These are phyloP conservation scores for Meliscaeva auricollis DNA, from an alignment of 2,888 invertebrate species.

Conservation along the genomic window DNA sequence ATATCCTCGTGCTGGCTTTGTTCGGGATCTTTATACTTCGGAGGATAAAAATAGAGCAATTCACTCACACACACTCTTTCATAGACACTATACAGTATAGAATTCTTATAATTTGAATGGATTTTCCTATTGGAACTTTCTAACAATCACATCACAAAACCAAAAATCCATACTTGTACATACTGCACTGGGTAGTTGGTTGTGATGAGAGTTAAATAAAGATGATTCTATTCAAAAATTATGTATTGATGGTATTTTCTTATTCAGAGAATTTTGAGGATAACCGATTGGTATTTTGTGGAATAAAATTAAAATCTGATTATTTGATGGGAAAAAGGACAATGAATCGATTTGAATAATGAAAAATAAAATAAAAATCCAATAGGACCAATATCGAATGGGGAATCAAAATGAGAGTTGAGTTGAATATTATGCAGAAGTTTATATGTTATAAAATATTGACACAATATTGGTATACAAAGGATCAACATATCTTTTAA, in stretches of 20 bases:
- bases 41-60: conserved; percentile 58
- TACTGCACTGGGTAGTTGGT: conserved; percentile 3
- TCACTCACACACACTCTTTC: neutral
- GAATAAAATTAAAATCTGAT: neutral
- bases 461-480: too few relatives aligned
- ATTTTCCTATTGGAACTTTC: conserved; percentile 40
- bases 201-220: conserved; percentile 6
- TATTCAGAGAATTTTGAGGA: neutral
- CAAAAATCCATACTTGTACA: neutral
- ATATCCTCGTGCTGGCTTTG: conserved; percentile 38
- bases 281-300: neutral
- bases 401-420: too few relatives aligned
- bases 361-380: too few relatives aligned
- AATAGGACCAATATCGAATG: too few relatives aligned
- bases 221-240: conserved; percentile 24
- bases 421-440: too few relatives aligned
- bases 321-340: neutral
- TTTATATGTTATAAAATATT: too few relatives aligned
- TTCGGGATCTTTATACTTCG: conserved; percentile 56
- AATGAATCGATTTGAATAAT: too few relatives aligned
- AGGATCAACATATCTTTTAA: too few relatives aligned
- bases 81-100: conserved; percentile 5
- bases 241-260: neutral
- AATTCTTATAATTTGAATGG: conserved; percentile 39
- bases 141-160: neutral